These are phyloP conservation scores for Sebastes reedi DNA, from an alignment of 2,797 vertebrate species.

Conservation along the genomic window DNA sequence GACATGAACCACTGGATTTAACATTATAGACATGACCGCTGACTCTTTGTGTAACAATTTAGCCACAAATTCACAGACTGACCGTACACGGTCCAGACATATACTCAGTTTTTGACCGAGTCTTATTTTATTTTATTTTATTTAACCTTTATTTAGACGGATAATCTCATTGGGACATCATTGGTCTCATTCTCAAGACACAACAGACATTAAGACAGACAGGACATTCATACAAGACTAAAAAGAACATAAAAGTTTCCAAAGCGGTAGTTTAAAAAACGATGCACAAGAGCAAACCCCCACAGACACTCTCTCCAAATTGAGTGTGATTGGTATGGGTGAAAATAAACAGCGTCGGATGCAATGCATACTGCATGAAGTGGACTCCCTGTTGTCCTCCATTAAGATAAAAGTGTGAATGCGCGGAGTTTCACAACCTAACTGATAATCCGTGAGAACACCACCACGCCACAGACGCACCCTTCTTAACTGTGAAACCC, in stretches of 20 bases:
- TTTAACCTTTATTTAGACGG: neutral
- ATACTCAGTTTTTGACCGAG: too few relatives aligned
- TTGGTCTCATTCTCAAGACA: neutral
- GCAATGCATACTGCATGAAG: neutral
- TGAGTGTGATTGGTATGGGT: neutral
- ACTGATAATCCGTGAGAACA: conserved; percentile 5
- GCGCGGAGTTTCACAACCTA: conserved; percentile 7
- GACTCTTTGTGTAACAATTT: too few relatives aligned
- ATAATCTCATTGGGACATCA: neutral
- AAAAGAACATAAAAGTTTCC: neutral
- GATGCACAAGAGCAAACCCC: neutral
- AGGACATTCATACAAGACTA: neutral
- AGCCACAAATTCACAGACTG: too few relatives aligned
- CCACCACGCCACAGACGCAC: neutral
- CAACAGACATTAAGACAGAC: neutral
- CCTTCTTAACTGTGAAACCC: conserved; percentile 11
- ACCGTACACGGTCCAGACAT: too few relatives aligned
- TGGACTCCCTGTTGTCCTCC: neutral
- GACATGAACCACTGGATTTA: too few relatives aligned
- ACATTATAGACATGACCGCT: too few relatives aligned
- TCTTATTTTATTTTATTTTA: neutral
- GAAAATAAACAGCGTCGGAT: neutral
- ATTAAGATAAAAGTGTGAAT: conserved; percentile 1
- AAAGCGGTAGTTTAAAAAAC: neutral
- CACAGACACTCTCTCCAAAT: neutral